Percentiles rank a stretch among this genome's conserved stretches.
Evolutionary conservation across 2,113 vertebrate species (phyloP).

Genomic region (Istiophorus platypterus): DNA sequence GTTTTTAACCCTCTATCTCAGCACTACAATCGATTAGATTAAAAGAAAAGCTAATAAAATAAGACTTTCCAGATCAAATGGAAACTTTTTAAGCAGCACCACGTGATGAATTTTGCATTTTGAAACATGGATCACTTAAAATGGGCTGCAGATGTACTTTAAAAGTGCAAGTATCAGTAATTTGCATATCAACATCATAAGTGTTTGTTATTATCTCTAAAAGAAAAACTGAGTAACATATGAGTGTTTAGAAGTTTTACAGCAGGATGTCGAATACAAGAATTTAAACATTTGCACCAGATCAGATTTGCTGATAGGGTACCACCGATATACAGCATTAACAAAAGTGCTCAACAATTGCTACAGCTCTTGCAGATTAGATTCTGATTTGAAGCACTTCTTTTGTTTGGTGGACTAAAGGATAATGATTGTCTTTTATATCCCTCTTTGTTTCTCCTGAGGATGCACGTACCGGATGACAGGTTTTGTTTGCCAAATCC

Average conservation of each 20-base stretch:
- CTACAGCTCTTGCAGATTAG: constrained; percentile 3
- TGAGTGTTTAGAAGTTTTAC: no score
- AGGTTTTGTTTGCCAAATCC: constrained; percentile 49
- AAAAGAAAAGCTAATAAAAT: background rate
- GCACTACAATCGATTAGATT: background rate
- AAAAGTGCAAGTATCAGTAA: background rate
- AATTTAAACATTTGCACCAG: background rate
- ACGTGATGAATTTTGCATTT: background rate
- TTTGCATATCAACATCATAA: background rate
- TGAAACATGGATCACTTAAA: no score
- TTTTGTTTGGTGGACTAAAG: constrained; percentile 40
- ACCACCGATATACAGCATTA: background rate
- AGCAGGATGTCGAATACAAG: background rate
- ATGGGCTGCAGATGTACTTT: background rate
- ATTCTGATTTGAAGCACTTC: constrained; percentile 11
- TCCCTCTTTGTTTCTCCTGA: constrained; percentile 29
- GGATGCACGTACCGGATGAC: constrained; percentile 20
- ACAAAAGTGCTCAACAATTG: background rate
- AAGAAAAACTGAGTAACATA: background rate
- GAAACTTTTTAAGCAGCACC: background rate
- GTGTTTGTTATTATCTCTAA: no score
- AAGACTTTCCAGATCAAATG: background rate
- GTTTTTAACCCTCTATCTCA: background rate
- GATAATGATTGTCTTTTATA: constrained; percentile 43
- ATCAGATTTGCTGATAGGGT: background rate